Conservation (phyloP, 1,140 invertebrate genomes). For the Phocides pigmalion region DNA sequence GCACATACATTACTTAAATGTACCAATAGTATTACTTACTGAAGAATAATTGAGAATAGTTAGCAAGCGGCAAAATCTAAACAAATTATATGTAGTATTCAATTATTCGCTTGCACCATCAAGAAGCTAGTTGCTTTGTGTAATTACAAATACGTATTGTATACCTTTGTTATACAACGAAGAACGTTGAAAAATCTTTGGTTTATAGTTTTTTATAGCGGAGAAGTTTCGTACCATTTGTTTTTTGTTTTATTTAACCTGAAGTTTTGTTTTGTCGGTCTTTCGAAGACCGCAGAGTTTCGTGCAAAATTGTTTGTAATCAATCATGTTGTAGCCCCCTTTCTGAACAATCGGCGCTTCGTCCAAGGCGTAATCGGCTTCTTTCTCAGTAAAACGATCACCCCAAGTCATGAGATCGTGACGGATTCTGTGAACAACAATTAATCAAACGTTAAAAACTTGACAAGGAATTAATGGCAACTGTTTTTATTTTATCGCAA, state of each 20-base stretch:
- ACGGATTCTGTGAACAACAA: slow-evolving; percentile 79
- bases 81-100: no score
- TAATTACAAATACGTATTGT: no score
- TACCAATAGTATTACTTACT: no score
- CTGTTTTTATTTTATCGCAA: slow-evolving; percentile 2
- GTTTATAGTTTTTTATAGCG: no score
- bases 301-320: slow-evolving; percentile 86
- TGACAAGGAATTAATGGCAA: slow-evolving; percentile 4
- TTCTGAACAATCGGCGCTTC: slow-evolving; percentile 84
- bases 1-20: no score
- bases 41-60: no score
- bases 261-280: slow-evolving; percentile 52
- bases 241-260: slow-evolving; percentile 24
- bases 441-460: slow-evolving; percentile 19
- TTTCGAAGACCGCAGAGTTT: slow-evolving; percentile 85
- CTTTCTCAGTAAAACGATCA: slow-evolving; percentile 84
- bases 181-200: no score
- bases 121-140: no score
- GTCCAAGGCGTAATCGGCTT: slow-evolving; percentile 85
- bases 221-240: not conserved
- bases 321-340: slow-evolving; percentile 83
- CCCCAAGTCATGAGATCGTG: slow-evolving; percentile 86
- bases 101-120: no score
- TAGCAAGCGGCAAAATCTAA: no score
- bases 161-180: no score